These are phyloP conservation scores for Seriola aureovittata DNA, from an alignment of 2,113 vertebrate species.

Conservation along the genomic window DNA sequence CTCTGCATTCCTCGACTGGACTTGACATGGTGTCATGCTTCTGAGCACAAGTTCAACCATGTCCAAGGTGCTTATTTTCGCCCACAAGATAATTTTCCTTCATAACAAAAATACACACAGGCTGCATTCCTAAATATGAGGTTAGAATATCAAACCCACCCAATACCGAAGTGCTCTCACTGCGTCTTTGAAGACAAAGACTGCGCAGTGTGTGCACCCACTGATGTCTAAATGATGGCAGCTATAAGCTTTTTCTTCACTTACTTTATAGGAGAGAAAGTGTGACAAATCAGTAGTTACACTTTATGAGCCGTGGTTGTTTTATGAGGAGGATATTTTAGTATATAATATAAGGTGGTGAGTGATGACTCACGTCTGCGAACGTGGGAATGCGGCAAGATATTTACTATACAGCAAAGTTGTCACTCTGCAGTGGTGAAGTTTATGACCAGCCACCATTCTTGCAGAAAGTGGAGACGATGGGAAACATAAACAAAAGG, in stretches of 20 bases:
- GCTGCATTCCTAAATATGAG: conserved; percentile 69
- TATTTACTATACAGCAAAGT: conserved; percentile 39
- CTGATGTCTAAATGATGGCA: neutral
- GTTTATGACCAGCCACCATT: conserved; percentile 44
- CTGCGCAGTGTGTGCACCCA: neutral
- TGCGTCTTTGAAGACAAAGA: conserved; percentile 22
- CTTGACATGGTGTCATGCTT: conserved; percentile 61
- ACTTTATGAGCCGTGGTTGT: neutral
- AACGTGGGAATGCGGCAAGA: conserved; percentile 14
- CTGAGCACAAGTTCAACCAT: conserved; percentile 70
- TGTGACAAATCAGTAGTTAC: neutral
- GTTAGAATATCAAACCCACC: conserved; percentile 57
- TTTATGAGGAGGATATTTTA: neutral
- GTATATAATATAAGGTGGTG: conserved; percentile 1
- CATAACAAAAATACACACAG: conserved; percentile 58
- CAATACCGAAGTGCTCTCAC: conserved; percentile 28
- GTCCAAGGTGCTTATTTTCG: conserved; percentile 71
- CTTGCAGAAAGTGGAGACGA: conserved; percentile 49
- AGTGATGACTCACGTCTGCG: conserved; percentile 16
- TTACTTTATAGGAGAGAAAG: neutral
- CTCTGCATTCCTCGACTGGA: conserved; percentile 57
- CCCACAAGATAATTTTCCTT: conserved; percentile 52
- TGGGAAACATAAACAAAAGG: conserved; percentile 64
- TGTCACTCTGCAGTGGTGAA: conserved; percentile 31
- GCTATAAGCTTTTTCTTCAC: neutral